These are phyloP conservation scores for Drosophila stalkeri DNA, from an alignment of 2,888 invertebrate species.

Conservation along the genomic window DNA sequence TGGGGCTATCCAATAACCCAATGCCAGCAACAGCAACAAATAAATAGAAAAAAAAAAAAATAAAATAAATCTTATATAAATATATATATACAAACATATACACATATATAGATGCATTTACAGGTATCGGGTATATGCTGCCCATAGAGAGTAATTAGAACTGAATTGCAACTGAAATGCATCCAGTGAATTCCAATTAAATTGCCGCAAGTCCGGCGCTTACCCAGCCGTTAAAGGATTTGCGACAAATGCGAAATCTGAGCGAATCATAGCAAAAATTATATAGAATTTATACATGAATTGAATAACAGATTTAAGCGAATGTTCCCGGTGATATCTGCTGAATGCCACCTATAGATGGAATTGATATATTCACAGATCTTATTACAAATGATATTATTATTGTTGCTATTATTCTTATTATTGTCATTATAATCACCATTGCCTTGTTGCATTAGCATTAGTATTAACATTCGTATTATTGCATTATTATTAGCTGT, in stretches of 20 bases:
- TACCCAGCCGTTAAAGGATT: conserved; percentile 65
- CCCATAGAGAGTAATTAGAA: conserved; percentile 66
- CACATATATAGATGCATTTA: neutral
- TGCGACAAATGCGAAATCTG: conserved; percentile 56
- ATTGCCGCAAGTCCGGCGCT: conserved; percentile 48
- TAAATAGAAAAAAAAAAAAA: neutral
- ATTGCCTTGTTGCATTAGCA: neutral
- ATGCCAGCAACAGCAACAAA: conserved; percentile 27
- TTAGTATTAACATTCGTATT: neutral
- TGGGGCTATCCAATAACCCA: conserved; percentile 55
- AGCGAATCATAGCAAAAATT: conserved; percentile 6
- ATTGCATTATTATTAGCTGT: neutral
- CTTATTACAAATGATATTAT: neutral
- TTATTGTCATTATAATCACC: neutral
- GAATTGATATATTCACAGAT: neutral
- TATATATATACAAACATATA: neutral
- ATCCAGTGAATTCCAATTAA: conserved; percentile 76
- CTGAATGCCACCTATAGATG: neutral
- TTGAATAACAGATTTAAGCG: neutral
- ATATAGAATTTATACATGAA: neutral
- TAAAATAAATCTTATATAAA: neutral
- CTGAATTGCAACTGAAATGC: conserved; percentile 65
- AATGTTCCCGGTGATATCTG: neutral
- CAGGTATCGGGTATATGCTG: conserved; percentile 54
- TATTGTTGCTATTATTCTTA: too few relatives aligned